Evolutionary conservation across 1,140 invertebrate genomes (phyloP).

Genomic region (Drepana arcuata): DNA sequence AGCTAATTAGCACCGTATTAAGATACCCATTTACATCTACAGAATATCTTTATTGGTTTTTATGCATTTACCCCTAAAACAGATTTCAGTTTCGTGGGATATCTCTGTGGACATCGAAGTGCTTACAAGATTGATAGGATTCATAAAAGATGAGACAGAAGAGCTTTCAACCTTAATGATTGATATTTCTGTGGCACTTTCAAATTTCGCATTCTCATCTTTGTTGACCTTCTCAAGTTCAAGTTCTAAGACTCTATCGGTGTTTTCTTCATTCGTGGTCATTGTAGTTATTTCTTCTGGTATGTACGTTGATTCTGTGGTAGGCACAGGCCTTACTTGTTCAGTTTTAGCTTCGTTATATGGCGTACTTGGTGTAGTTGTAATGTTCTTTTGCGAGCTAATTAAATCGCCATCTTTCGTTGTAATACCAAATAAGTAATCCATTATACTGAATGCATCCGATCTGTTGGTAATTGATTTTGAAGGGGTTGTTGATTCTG

Average conservation of each 20-base stretch:
- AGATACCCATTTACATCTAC: too few relatives aligned
- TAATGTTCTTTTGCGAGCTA: slow-evolving; percentile 11
- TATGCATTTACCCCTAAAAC: slow-evolving; percentile 86
- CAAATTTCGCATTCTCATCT: too few relatives aligned
- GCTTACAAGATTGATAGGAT: slow-evolving; percentile 74
- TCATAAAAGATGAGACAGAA: slow-evolving; percentile 63
- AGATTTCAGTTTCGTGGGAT: slow-evolving; percentile 89
- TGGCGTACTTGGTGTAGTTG: slow-evolving; percentile 6
- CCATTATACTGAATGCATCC: slow-evolving; percentile 56
- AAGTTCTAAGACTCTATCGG: slow-evolving; percentile 13
- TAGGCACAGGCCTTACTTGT: too few relatives aligned
- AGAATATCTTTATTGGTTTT: slow-evolving; percentile 75
- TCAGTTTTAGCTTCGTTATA: too few relatives aligned
- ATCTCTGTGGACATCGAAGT: slow-evolving; percentile 86
- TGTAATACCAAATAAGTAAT: slow-evolving; percentile 53
- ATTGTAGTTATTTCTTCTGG: slow-evolving; percentile 53
- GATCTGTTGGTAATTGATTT: slow-evolving; percentile 28
- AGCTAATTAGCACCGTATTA: slow-evolving; percentile 44
- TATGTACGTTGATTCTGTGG: slow-evolving; percentile 49
- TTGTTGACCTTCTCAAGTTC: slow-evolving; percentile 17
- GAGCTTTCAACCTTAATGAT: slow-evolving; percentile 31
- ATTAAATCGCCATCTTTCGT: slow-evolving; percentile 20
- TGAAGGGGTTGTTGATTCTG: slow-evolving; percentile 29
- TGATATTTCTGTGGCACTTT: slow-evolving; percentile 32
- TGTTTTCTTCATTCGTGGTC: slow-evolving; percentile 13